These are phyloP conservation scores for Rhagium mordax DNA, from an alignment of 2,888 invertebrate species.

Conservation along the genomic window DNA sequence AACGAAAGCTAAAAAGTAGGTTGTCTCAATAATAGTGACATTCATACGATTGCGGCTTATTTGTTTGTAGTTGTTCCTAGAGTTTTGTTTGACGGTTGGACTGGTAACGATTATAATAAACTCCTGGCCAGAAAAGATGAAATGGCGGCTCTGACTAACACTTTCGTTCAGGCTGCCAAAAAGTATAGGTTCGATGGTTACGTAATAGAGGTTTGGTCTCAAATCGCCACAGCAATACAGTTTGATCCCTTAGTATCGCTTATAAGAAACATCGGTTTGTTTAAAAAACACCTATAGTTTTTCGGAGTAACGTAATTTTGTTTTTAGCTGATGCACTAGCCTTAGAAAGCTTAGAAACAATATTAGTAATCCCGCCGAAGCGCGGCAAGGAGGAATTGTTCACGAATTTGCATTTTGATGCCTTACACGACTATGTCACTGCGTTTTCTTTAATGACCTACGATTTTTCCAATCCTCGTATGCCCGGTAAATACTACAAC, in stretches of 20 bases:
- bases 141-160: conserved; percentile 78
- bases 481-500: conserved; percentile 75
- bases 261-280: conserved; percentile 77
- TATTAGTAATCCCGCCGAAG: conserved; percentile 88
- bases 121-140: conserved; percentile 81
- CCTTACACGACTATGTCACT: conserved; percentile 83
- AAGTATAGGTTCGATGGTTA: conserved; percentile 90
- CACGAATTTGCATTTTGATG: conserved; percentile 82
- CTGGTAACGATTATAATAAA: conserved; percentile 79
- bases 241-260: conserved; percentile 75
- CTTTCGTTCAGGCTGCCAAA: conserved; percentile 76
- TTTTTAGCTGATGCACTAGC: conserved; percentile 74
- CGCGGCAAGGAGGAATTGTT: conserved; percentile 81
- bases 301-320: conserved; percentile 10
- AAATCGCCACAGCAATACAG: conserved; percentile 79
- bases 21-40: not conserved
- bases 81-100: conserved; percentile 91
- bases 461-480: conserved; percentile 88
- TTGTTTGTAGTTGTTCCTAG: conserved; percentile 85
- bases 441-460: conserved; percentile 98
- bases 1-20: conserved; percentile 76
- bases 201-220: conserved; percentile 93
- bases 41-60: not conserved
- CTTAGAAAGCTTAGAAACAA: conserved; percentile 74
- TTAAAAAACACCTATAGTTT: not conserved